Percentiles rank a stretch among this genome's conserved stretches.
Conservation (phyloP, 2,797 vertebrate genomes). For the Gadopsis marmoratus region DNA sequence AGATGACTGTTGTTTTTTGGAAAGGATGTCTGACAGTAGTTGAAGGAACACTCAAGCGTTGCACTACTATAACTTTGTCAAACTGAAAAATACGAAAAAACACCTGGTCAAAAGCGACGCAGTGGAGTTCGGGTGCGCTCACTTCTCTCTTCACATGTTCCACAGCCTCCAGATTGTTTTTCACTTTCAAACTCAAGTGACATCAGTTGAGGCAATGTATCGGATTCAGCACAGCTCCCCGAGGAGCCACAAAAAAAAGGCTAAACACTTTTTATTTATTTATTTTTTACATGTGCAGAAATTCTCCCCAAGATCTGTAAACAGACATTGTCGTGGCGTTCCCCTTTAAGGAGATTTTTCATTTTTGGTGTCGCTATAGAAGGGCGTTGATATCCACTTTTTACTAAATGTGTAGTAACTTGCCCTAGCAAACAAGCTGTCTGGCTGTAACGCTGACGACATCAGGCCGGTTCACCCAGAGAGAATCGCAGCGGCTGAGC, state of each 20-base stretch:
- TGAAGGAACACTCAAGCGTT: background rate
- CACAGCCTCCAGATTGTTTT: background rate
- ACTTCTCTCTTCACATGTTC: too few species aligned
- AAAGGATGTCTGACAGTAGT: background rate
- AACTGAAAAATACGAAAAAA: background rate
- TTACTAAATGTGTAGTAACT: background rate
- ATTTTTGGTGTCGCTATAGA: background rate
- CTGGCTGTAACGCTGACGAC: conserved; percentile 21
- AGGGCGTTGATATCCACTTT: background rate
- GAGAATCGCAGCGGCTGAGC: conserved; percentile 30
- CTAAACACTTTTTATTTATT: background rate
- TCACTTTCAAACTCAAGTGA: background rate
- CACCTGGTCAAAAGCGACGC: background rate
- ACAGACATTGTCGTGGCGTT: background rate
- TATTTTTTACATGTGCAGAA: background rate
- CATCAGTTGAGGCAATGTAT: background rate
- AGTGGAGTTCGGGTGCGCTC: background rate
- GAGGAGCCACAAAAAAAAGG: background rate
- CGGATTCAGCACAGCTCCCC: background rate
- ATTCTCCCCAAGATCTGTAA: background rate
- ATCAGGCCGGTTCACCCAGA: conserved; percentile 32
- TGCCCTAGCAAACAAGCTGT: conserved; percentile 11
- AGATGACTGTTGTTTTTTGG: background rate
- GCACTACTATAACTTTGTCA: background rate
- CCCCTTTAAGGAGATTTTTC: background rate